phyloP scores from a whole-genome alignment of 2,113 vertebrate genomes.

The Oryzias woworae region DNA sequence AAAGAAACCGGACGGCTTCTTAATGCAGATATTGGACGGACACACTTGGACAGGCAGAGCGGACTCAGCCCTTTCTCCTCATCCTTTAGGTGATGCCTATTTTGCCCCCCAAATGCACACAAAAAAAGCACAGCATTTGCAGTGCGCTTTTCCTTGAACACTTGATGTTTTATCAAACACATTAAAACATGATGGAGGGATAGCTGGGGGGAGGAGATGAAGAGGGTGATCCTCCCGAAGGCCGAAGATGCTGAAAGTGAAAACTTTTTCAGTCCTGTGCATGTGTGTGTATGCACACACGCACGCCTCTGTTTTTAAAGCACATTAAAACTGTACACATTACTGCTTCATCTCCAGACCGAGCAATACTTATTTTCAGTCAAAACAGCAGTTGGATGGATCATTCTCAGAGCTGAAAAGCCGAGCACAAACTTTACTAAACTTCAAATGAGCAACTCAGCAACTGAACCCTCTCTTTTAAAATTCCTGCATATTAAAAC shows the following conservation, averaged over 20 bases:
- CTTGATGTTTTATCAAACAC: slow-evolving; percentile 83
- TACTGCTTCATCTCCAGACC: slow-evolving; percentile 1
- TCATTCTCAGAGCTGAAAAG: slow-evolving; percentile 25
- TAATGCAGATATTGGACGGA: slow-evolving; percentile 70
- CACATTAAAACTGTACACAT: slow-evolving; percentile 42
- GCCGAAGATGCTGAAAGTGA: slow-evolving; percentile 51
- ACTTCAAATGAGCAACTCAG: too few species aligned
- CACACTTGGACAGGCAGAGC: slow-evolving; percentile 56
- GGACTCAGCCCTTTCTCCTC: slow-evolving; percentile 61
- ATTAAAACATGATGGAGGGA: slow-evolving; percentile 69
- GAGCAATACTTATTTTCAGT: too few species aligned
- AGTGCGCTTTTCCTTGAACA: slow-evolving; percentile 71
- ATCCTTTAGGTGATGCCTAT: slow-evolving; percentile 66
- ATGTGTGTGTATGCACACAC: not conserved
- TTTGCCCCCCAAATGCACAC: slow-evolving; percentile 30
- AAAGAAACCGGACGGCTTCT: slow-evolving; percentile 74
- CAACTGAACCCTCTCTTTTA: too few species aligned
- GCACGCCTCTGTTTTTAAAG: slow-evolving; percentile 13
- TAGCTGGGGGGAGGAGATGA: slow-evolving; percentile 27
- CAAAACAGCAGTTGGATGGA: not conserved
- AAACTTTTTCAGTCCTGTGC: slow-evolving; percentile 46
- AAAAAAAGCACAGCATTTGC: slow-evolving; percentile 73
- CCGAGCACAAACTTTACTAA: too few species aligned
- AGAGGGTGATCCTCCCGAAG: slow-evolving; percentile 54
- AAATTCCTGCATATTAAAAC: too few species aligned